These are phyloP conservation scores for Chrysocyon brachyurus DNA, from an alignment of 2,797 vertebrate genomes.

Conservation along the genomic window DNA sequence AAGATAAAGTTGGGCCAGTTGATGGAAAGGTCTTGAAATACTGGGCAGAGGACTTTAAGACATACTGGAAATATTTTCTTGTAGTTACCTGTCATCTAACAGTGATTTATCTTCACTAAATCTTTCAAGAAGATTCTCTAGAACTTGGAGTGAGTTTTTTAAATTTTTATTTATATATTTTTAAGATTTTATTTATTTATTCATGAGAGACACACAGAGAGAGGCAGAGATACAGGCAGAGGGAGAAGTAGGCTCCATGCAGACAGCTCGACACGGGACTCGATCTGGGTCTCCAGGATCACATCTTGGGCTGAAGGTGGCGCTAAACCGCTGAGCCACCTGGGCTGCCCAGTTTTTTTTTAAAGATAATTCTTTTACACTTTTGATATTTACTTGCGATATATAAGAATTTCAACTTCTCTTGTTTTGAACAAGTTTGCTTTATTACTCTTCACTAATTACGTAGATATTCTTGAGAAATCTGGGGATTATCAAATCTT, in stretches of 20 bases:
- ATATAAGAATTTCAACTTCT: neutral
- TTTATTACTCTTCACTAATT: neutral
- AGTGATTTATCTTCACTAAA: neutral
- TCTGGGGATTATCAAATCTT: slow-evolving; percentile 3
- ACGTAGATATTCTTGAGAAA: neutral
- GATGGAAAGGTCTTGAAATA: neutral
- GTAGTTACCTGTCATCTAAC: neutral
- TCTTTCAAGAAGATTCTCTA: neutral
- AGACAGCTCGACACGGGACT: no score
- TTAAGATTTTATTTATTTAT: no score
- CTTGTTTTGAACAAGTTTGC: neutral
- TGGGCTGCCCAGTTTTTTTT: no score
- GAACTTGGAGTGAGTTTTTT: no score
- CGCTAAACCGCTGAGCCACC: no score
- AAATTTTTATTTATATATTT: no score
- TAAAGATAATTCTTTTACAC: neutral
- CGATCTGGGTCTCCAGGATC: no score
- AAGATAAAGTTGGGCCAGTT: neutral
- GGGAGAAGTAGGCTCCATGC: no score
- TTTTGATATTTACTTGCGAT: neutral
- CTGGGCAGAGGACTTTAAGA: neutral
- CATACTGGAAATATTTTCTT: neutral
- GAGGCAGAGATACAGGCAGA: no score
- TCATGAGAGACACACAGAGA: no score
- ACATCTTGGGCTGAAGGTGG: no score